Evolutionary conservation across 2,797 vertebrate genomes (phyloP).

Genomic region (Spondyliosoma cantharus): DNA sequence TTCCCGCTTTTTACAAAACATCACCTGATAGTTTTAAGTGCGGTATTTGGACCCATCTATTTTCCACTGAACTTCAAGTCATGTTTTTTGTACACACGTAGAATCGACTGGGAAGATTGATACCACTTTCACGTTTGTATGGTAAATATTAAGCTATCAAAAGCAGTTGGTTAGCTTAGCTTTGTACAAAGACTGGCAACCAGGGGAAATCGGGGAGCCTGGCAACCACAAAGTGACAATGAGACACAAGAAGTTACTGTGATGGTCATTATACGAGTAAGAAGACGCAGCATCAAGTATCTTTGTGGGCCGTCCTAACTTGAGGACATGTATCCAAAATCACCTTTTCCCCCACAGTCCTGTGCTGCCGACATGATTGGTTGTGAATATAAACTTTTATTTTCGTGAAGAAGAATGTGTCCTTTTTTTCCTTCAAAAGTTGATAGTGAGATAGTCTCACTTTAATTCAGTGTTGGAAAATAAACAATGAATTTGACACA

Average conservation of each 20-base stretch:
- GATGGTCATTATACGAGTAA: background rate
- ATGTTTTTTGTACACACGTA: no score
- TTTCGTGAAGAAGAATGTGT: background rate
- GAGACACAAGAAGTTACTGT: background rate
- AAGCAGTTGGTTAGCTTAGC: background rate
- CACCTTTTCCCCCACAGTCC: no score
- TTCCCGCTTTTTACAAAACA: no score
- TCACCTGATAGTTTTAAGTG: no score
- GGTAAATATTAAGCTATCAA: background rate
- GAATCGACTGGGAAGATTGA: background rate
- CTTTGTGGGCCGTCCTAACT: no score
- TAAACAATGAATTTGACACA: constrained; percentile 4
- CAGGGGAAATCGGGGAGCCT: background rate
- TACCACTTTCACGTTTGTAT: background rate
- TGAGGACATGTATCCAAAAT: no score
- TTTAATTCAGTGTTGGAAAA: constrained; percentile 12
- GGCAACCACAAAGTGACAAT: background rate
- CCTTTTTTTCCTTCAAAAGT: background rate
- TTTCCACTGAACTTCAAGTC: no score
- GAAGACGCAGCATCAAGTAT: no score
- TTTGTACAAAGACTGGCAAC: constrained; percentile 2
- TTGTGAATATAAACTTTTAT: constrained; percentile 4
- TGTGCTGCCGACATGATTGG: background rate
- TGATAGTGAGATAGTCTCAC: background rate
- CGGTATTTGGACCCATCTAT: no score